Conservation (phyloP, 2,888 invertebrate species). For the Hylaea fasciaria region DNA sequence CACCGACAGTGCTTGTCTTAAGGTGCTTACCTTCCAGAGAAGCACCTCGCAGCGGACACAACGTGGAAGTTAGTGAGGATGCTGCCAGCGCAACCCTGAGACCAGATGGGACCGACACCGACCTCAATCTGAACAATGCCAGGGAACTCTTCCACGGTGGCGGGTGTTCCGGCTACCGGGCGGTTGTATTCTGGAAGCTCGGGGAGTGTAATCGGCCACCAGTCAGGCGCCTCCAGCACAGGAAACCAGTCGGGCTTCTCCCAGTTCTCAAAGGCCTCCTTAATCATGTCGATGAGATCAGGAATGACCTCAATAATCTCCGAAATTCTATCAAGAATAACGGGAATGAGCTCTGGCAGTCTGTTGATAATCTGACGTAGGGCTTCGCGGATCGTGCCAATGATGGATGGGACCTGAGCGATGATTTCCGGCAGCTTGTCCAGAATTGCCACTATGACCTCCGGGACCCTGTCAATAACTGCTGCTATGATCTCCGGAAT, state of each 20-base stretch:
- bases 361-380: constrained; percentile 13
- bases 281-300: constrained; percentile 14
- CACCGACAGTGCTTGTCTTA: too few species aligned
- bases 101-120: constrained; percentile 35
- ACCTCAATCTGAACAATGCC: constrained; percentile 61
- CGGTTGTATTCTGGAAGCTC: constrained; percentile 22
- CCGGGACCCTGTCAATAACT: constrained; percentile 17
- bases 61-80: constrained; percentile 37
- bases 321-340: constrained; percentile 23
- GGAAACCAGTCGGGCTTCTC: constrained; percentile 29
- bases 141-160: constrained; percentile 39
- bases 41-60: constrained; percentile 40
- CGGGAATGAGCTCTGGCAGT: constrained; percentile 20
- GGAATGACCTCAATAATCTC: constrained; percentile 16
- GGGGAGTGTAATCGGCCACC: constrained; percentile 19
- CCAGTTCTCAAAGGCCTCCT: constrained; percentile 7
- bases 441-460: constrained; percentile 13
- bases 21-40: constrained; percentile 41
- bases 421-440: constrained; percentile 25
- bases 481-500: constrained; percentile 8
- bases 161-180: constrained; percentile 12
- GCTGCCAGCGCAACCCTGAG: constrained; percentile 41
- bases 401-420: constrained; percentile 12
- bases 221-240: constrained; percentile 11
- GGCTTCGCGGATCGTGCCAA: constrained; percentile 8